phyloP scores from a whole-genome alignment of 2,888 invertebrate genomes.

The Microctonus aethiopoides region DNA sequence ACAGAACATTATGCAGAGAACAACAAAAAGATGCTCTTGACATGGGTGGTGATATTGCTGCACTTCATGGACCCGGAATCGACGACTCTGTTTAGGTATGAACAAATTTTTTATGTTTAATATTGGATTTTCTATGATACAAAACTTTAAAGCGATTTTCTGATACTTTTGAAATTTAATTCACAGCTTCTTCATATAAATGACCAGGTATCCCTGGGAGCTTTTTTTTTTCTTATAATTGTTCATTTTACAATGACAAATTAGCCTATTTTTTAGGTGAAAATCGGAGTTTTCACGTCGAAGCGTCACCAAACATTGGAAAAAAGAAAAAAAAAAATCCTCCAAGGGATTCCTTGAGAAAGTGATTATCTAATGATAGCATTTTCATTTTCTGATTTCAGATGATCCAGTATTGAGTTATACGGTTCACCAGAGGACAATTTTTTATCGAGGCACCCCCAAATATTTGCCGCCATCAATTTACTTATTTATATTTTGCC shows the following conservation, averaged over 20 bases:
- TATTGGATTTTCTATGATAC: conserved; percentile 12
- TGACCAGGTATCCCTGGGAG: conserved; percentile 17
- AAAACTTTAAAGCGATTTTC: conserved; percentile 41
- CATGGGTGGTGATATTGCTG: conserved; percentile 41
- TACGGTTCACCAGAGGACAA: too few species aligned
- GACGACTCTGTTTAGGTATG: conserved; percentile 43
- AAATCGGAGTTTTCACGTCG: too few species aligned
- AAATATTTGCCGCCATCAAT: too few species aligned
- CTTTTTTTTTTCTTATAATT: conserved; percentile 23
- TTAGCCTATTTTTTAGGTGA: too few species aligned
- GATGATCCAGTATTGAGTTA: too few species aligned
- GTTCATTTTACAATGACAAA: conserved; percentile 8
- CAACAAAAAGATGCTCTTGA: conserved; percentile 47
- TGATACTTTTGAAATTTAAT: conserved; percentile 36
- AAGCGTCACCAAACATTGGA: too few species aligned
- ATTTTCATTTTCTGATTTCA: too few species aligned
- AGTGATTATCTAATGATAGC: too few species aligned
- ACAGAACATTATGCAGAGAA: conserved; percentile 43
- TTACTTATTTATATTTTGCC: too few species aligned
- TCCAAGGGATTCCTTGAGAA: too few species aligned
- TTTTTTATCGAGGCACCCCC: too few species aligned
- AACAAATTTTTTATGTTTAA: conserved; percentile 9
- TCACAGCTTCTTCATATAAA: conserved; percentile 34
- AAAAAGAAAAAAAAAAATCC: too few species aligned
- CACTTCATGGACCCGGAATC: conserved; percentile 45